phyloP scores from a whole-genome alignment of 2,888 invertebrate species.

The Acleris holmiana region DNA sequence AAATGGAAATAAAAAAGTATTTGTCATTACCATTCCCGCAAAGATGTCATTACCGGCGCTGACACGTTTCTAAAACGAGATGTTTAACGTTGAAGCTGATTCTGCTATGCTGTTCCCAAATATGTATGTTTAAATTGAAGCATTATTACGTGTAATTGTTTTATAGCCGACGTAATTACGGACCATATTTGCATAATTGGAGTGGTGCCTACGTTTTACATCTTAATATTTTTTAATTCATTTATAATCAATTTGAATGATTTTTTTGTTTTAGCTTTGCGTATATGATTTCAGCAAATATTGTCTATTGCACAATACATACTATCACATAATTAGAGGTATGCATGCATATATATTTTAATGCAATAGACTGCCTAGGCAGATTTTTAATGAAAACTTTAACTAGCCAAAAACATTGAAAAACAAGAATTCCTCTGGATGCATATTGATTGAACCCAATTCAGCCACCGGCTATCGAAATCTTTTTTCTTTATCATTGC shows the following conservation, averaged over 20 bases:
- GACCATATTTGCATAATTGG: conserved; percentile 3
- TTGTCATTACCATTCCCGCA: background rate
- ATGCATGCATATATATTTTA: no score
- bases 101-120: background rate
- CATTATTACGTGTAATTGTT: conserved; percentile 13
- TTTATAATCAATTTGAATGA: background rate
- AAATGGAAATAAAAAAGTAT: background rate
- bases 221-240: background rate
- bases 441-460: no score
- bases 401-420: no score
- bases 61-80: background rate
- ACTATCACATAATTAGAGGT: no score
- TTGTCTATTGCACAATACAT: no score
- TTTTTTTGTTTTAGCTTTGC: no score
- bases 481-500: no score
- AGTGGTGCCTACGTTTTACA: conserved; percentile 2
- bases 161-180: conserved; percentile 1
- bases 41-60: background rate
- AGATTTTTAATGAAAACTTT: no score
- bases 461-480: no score
- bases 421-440: no score
- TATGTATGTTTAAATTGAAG: background rate
- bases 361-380: no score
- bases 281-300: no score
- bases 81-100: background rate